A percentile compares a stretch with the other conserved stretches of the same genome.
Evolutionary conservation across 2,113 vertebrate species (phyloP).

Genomic region (Rhodinocichla rosea): DNA sequence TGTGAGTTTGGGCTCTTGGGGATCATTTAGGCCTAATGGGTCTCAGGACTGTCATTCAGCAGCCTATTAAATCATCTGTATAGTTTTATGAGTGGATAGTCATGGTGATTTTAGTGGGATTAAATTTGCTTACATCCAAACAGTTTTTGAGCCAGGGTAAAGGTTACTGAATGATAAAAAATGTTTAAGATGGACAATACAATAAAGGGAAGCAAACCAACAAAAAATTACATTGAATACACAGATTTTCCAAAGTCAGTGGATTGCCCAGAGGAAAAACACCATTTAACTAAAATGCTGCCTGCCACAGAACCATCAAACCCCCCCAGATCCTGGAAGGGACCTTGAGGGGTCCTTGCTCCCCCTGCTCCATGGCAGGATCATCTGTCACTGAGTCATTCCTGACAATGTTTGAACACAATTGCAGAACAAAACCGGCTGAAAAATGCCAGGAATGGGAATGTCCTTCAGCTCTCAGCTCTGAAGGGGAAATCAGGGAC

Average conservation of each 20-base stretch:
- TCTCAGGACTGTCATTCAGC: background rate
- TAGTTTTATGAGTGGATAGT: background rate
- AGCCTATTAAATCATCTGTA: background rate
- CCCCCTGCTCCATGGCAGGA: background rate
- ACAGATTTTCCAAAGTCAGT: background rate
- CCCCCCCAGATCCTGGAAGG: background rate
- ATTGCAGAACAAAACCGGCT: background rate
- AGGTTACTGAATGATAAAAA: background rate
- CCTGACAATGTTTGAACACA: rapidly evolving
- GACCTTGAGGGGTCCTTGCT: background rate
- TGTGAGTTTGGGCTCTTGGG: background rate
- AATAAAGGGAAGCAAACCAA: background rate
- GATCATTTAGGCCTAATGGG: background rate
- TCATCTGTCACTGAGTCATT: background rate
- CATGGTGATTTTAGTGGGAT: background rate
- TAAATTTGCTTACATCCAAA: background rate
- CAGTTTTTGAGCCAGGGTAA: background rate
- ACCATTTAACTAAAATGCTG: constrained; percentile 18
- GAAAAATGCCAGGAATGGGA: background rate
- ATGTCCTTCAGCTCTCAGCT: background rate
- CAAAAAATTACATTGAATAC: background rate
- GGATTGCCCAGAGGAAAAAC: background rate
- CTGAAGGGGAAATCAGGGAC: background rate
- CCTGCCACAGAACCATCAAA: constrained; percentile 1
- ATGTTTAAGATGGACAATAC: background rate